A percentile compares a stretch with the other conserved stretches of the same genome.
Evolutionary conservation across 2,113 vertebrate species (phyloP).

Genomic region (Illadopsis cleaveri): DNA sequence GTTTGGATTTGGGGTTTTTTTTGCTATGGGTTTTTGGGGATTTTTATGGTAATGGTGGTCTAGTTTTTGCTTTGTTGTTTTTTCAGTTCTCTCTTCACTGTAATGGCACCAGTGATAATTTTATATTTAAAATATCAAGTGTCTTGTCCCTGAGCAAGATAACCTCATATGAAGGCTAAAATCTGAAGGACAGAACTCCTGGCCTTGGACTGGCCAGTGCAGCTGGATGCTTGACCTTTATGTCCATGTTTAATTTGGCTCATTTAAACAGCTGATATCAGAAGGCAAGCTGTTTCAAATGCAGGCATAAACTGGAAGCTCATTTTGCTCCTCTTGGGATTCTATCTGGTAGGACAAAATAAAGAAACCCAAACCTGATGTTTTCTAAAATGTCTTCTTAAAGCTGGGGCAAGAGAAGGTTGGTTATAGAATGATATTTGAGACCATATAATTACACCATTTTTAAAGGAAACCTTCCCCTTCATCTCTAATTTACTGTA

Average conservation of each 20-base stretch:
- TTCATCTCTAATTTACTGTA: neutral
- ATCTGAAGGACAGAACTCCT: neutral
- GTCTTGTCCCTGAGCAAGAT: neutral
- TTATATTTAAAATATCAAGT: neutral
- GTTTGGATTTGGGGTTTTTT: too few species aligned
- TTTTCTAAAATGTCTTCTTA: neutral
- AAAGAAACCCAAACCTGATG: neutral
- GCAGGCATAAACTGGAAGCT: neutral
- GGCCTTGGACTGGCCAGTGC: neutral
- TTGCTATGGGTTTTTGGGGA: rapidly evolving
- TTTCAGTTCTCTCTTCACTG: neutral
- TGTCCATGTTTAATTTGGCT: neutral
- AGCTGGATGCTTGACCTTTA: neutral
- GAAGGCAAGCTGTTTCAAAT: neutral
- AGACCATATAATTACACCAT: neutral
- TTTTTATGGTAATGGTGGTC: neutral
- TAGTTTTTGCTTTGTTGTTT: neutral
- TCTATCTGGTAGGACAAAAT: neutral
- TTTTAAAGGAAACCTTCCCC: slow-evolving; percentile 1
- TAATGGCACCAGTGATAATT: neutral
- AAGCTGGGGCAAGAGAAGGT: neutral
- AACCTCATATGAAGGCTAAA: neutral
- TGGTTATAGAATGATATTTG: neutral
- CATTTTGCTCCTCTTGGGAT: neutral
- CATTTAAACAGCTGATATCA: neutral